A percentile compares a stretch with the other conserved stretches of the same genome.
These are phyloP conservation scores for Amphimedon queenslandica DNA, from an alignment of 37 sponge, comb jelly and placozoan genomes.

Conservation along the genomic window DNA sequence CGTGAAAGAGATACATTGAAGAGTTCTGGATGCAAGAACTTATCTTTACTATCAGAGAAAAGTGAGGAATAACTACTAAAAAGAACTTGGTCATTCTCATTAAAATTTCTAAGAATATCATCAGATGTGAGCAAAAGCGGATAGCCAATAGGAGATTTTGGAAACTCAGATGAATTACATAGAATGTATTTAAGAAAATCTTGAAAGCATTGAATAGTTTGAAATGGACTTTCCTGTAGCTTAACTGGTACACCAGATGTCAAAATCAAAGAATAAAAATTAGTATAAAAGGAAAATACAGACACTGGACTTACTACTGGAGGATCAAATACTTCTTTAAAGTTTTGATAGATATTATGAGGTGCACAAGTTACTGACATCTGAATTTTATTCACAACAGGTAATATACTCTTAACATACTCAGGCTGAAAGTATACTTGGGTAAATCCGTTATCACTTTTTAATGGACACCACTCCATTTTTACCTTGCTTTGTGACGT, in stretches of 20 bases:
- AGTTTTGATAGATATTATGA: background rate
- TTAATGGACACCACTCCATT: background rate
- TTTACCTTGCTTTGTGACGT: background rate
- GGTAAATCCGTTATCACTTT: background rate
- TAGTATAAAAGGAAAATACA: background rate
- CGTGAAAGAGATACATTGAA: background rate
- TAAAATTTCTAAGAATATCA: constrained; percentile 14
- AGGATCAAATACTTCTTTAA: background rate
- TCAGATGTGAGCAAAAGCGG: constrained; percentile 35
- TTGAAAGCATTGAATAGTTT: background rate
- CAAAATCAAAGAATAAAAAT: too few species aligned
- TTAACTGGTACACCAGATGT: too few species aligned
- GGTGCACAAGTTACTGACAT: constrained; percentile 1
- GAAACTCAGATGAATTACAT: background rate
- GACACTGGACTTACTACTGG: background rate
- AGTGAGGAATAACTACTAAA: background rate
- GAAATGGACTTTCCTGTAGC: background rate
- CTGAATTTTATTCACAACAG: background rate
- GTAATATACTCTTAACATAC: background rate
- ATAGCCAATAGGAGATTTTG: constrained; percentile 8
- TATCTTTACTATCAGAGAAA: background rate
- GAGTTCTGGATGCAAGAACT: constrained; percentile 16
- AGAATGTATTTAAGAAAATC: background rate
- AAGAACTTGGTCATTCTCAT: constrained; percentile 6
- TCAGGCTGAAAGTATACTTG: background rate